A percentile compares a stretch with the other conserved stretches of the same genome.
phyloP scores from a whole-genome alignment of 1,140 invertebrate species.

The Eulimnadia texana region DNA sequence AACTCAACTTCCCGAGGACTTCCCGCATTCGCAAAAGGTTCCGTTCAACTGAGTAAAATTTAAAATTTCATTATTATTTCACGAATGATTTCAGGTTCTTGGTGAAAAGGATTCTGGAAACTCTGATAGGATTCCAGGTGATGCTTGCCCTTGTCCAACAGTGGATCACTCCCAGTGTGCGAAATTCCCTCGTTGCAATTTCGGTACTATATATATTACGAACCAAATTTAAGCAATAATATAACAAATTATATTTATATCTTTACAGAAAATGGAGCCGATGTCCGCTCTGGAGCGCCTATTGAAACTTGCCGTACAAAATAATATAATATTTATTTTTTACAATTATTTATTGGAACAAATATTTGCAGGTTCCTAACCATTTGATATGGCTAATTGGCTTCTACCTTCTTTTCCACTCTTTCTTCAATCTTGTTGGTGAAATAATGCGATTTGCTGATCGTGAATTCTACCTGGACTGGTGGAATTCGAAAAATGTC shows the following conservation, averaged over 20 bases:
- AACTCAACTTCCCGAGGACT: slow-evolving; percentile 90
- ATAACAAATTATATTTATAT: no score
- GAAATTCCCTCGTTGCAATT: slow-evolving; percentile 87
- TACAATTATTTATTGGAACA: background rate
- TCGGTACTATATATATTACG: slow-evolving; percentile 35
- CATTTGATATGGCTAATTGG: slow-evolving; percentile 93
- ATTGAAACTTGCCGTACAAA: background rate
- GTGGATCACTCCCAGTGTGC: slow-evolving; percentile 94
- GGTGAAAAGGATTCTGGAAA: slow-evolving; percentile 63
- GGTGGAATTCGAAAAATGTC: slow-evolving; percentile 97
- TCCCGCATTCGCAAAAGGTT: slow-evolving; percentile 54
- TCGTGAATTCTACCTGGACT: slow-evolving; percentile 92
- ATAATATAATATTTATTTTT: background rate
- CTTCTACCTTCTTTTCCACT: slow-evolving; percentile 95
- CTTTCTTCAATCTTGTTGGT: slow-evolving; percentile 81
- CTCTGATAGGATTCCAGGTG: slow-evolving; percentile 60
- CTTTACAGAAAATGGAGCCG: background rate
- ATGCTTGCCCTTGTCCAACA: slow-evolving; percentile 87
- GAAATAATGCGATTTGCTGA: slow-evolving; percentile 92
- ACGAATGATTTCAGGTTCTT: slow-evolving; percentile 41
- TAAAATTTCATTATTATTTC: no score
- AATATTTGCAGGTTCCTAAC: slow-evolving; percentile 77
- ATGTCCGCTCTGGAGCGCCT: background rate
- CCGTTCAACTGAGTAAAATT: no score
- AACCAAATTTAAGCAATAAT: background rate